Conservation (phyloP, 2,888 invertebrate genomes). For the Caenorhabditis zanzibari region DNA sequence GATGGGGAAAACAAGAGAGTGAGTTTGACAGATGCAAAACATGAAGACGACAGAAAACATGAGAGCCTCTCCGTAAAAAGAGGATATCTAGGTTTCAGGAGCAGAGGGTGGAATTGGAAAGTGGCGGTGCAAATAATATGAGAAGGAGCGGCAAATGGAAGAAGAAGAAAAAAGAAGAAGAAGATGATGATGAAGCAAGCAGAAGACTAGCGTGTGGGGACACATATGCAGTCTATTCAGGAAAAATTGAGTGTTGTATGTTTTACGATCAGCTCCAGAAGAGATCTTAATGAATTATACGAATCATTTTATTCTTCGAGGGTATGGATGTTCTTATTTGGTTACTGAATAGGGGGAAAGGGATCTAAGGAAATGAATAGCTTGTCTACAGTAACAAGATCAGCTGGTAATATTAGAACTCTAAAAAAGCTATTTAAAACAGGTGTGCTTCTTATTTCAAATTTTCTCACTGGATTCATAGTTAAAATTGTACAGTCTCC, state of each 20-base stretch:
- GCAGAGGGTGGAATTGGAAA: conserved; percentile 56
- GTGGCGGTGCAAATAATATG: conserved; percentile 49
- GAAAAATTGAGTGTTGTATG: conserved; percentile 35
- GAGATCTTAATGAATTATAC: conserved; percentile 31
- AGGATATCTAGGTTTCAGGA: conserved; percentile 43
- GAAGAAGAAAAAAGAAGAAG: conserved; percentile 7
- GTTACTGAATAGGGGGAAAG: not conserved
- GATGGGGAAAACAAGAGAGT: conserved; percentile 40
- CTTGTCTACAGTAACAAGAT: no score
- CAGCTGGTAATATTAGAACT: no score
- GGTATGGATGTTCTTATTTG: not conserved
- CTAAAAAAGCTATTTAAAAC: no score
- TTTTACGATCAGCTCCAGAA: conserved; percentile 59
- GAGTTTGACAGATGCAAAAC: conserved; percentile 57
- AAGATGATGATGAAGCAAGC: conserved; percentile 21
- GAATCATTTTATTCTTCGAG: not conserved
- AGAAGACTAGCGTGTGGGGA: conserved; percentile 21
- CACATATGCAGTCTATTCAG: conserved; percentile 48
- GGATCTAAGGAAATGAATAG: not conserved
- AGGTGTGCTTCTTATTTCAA: no score
- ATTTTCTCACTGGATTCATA: no score
- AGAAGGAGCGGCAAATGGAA: conserved; percentile 24
- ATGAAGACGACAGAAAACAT: conserved; percentile 39
- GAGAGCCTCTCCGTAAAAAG: not conserved
- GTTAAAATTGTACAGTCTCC: no score